A percentile compares a stretch with the other conserved stretches of the same genome.
Evolutionary conservation across 92 coral and sea anemone genomes (phyloP).

Genomic region (Zoanthus gigantus): DNA sequence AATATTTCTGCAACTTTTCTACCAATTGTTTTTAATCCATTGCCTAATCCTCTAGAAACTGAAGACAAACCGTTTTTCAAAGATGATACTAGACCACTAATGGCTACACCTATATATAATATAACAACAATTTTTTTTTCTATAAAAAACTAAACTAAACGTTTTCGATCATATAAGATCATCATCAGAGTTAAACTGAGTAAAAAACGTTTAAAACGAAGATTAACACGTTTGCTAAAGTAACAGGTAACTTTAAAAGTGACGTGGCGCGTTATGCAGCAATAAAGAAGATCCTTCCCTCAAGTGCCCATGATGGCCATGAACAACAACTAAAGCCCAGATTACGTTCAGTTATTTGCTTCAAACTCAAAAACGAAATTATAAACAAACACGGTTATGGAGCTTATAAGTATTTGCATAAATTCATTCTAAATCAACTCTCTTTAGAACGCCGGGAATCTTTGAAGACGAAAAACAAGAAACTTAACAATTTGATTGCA

Average conservation of each 20-base stretch:
- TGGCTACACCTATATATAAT: too few relatives aligned
- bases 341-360: neutral
- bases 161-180: too few relatives aligned
- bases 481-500: constrained; percentile 22
- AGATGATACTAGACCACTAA: too few relatives aligned
- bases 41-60: too few relatives aligned
- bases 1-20: too few relatives aligned
- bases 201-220: neutral
- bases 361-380: neutral
- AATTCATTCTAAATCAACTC: neutral
- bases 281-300: constrained; percentile 28
- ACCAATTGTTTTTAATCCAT: too few relatives aligned
- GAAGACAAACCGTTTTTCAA: too few relatives aligned
- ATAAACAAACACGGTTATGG: constrained; percentile 27
- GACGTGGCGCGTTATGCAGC: constrained; percentile 16
- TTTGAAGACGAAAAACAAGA: constrained; percentile 32
- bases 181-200: too few relatives aligned
- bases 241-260: neutral
- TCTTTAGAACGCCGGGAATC: constrained; percentile 21
- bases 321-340: neutral
- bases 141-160: neutral
- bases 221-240: constrained; percentile 4
- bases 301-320: neutral
- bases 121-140: too few relatives aligned
- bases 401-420: constrained; percentile 19